Conservation (phyloP, 2,113 vertebrate genomes). For the Perca flavescens region DNA sequence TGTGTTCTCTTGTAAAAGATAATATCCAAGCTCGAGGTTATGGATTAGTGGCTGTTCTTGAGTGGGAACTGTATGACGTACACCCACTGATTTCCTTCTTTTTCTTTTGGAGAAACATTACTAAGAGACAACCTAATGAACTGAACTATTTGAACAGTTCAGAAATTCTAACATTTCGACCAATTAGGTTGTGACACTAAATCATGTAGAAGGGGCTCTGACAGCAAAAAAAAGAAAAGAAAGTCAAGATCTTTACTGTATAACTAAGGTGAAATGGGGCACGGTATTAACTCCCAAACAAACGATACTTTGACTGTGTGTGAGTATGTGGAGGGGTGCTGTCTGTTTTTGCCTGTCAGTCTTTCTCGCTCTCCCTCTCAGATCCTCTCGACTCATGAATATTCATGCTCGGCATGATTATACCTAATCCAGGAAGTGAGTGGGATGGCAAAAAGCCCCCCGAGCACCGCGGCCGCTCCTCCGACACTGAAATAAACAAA, state of each 20-base stretch:
- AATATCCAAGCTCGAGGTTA: background rate
- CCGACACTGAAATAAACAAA: slow-evolving; percentile 50
- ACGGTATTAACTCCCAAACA: background rate
- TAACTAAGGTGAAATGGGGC: background rate
- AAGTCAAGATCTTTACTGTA: background rate
- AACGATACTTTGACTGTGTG: slow-evolving; percentile 2
- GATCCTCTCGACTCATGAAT: slow-evolving; percentile 57
- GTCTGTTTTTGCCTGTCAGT: slow-evolving; percentile 45
- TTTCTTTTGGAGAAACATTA: background rate
- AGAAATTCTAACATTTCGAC: background rate
- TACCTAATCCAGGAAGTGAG: slow-evolving; percentile 67
- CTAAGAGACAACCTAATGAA: background rate
- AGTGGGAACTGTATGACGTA: background rate
- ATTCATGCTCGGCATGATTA: slow-evolving; percentile 62
- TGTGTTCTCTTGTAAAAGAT: slow-evolving; percentile 5
- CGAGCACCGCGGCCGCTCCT: background rate
- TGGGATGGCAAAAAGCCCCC: slow-evolving; percentile 67
- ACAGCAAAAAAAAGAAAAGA: background rate
- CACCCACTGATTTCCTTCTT: background rate
- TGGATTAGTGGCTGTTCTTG: slow-evolving; percentile 10
- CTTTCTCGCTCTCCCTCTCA: slow-evolving; percentile 26
- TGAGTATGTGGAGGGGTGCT: slow-evolving; percentile 5
- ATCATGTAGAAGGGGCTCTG: background rate
- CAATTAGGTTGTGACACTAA: background rate
- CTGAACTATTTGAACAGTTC: background rate